A percentile compares a stretch with the other conserved stretches of the same genome.
phyloP scores from a whole-genome alignment of 2,113 vertebrate species.

The Bostrychus sinensis region DNA sequence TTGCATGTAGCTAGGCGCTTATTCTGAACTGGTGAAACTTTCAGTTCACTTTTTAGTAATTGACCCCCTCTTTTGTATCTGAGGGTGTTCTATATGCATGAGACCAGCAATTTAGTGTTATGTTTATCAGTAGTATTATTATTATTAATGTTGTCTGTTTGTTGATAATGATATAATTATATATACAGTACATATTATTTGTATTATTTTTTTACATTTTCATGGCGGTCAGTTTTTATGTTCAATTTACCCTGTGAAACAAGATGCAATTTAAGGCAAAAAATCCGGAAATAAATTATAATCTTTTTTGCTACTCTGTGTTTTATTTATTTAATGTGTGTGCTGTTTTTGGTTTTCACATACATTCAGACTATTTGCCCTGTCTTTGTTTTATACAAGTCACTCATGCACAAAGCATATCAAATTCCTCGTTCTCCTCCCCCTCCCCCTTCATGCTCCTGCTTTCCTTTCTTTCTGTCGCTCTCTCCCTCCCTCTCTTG shows the following conservation, averaged over 20 bases:
- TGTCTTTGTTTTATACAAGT: slow-evolving; percentile 75
- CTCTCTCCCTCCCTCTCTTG: slow-evolving; percentile 51
- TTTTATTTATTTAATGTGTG: slow-evolving; percentile 25
- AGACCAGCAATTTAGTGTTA: slow-evolving; percentile 80
- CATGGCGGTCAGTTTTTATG: slow-evolving; percentile 80
- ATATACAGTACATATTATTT: slow-evolving; percentile 86
- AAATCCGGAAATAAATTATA: slow-evolving; percentile 83
- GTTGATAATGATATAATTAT: slow-evolving; percentile 86
- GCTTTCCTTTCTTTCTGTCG: slow-evolving; percentile 17
- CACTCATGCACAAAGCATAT: slow-evolving; percentile 78
- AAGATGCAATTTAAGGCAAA: slow-evolving; percentile 79
- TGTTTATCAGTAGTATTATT: slow-evolving; percentile 79
- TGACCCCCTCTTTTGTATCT: slow-evolving; percentile 69
- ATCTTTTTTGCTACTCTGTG: slow-evolving; percentile 73
- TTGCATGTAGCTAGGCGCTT: slow-evolving; percentile 85
- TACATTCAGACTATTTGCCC: slow-evolving; percentile 55
- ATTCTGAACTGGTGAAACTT: slow-evolving; percentile 79
- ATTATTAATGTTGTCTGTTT: slow-evolving; percentile 82
- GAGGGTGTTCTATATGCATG: slow-evolving; percentile 81
- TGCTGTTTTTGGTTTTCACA: slow-evolving; percentile 8
- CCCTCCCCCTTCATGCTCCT: slow-evolving; percentile 37
- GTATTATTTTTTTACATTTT: slow-evolving; percentile 89
- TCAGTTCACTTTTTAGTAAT: slow-evolving; percentile 80
- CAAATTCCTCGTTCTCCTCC: slow-evolving; percentile 65
- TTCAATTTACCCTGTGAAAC: slow-evolving; percentile 80